A percentile compares a stretch with the other conserved stretches of the same genome.
Conservation (phyloP, 2,797 vertebrate genomes). For the Mus caroli region DNA sequence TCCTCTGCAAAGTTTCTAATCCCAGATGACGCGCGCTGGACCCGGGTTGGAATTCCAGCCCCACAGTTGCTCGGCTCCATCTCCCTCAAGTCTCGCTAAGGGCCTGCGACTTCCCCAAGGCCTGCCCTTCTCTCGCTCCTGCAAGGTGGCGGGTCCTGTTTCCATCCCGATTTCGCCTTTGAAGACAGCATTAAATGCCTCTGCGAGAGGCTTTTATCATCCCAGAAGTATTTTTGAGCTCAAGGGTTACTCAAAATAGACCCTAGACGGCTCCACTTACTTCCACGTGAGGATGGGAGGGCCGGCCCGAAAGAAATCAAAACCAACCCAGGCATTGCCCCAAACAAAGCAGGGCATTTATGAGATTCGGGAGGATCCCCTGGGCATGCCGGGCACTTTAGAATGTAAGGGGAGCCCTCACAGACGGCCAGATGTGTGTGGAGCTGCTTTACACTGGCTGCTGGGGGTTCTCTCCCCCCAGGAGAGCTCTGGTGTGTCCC, state of each 20-base stretch:
- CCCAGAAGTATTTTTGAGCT: conserved; percentile 72
- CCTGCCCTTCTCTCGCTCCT: conserved; percentile 4
- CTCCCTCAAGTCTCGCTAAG: not conserved
- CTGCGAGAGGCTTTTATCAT: conserved; percentile 79
- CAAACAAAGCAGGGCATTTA: not conserved
- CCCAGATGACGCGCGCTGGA: not conserved
- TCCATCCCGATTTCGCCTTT: conserved; percentile 76
- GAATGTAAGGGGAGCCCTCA: not conserved
- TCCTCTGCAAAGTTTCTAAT: not conserved
- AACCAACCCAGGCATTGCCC: conserved; percentile 52
- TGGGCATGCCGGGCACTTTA: not conserved
- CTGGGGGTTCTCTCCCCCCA: not conserved
- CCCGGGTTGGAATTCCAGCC: not conserved
- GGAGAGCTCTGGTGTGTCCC: not conserved
- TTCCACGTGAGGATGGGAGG: conserved; percentile 67
- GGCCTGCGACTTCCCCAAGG: not conserved
- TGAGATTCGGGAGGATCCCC: not conserved
- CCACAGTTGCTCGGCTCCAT: not conserved
- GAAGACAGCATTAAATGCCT: conserved; percentile 75
- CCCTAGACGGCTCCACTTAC: conserved; percentile 78
- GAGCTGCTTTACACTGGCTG: not conserved
- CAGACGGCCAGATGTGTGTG: not conserved
- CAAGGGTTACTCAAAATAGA: conserved; percentile 83
- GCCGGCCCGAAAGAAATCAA: conserved; percentile 71
- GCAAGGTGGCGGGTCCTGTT: conserved; percentile 62